Evolutionary conservation across 2,797 vertebrate genomes (phyloP).

Genomic region (Echiichthys vipera): DNA sequence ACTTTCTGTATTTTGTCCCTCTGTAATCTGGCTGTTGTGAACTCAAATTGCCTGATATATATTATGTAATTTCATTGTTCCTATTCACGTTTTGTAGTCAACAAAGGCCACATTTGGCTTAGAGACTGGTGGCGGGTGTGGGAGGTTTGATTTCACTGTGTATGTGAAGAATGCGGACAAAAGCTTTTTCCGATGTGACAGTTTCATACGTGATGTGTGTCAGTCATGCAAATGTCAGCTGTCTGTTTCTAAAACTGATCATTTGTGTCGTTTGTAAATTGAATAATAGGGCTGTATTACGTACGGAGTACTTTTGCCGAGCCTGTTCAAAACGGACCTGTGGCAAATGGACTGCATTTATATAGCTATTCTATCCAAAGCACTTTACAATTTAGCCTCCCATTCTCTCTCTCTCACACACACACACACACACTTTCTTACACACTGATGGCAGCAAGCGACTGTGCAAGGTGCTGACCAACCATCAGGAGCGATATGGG

Average conservation of each 20-base stretch:
- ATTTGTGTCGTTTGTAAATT: not conserved
- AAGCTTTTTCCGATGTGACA: not conserved
- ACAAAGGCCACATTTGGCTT: not conserved
- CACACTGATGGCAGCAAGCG: too few species aligned
- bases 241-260: not conserved
- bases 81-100: not conserved
- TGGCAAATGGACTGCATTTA: too few species aligned
- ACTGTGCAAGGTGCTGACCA: too few species aligned
- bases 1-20: not conserved
- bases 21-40: not conserved
- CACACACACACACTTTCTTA: too few species aligned
- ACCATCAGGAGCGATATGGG: too few species aligned
- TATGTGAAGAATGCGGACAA: not conserved
- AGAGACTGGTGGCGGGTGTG: not conserved
- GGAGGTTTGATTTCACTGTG: not conserved
- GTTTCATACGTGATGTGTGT: constrained; percentile 2
- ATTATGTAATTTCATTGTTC: not conserved
- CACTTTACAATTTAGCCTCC: too few species aligned
- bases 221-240: constrained; percentile 15
- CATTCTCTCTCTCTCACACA: too few species aligned
- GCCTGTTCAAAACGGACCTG: too few species aligned
- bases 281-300: not conserved
- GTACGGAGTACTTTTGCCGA: too few species aligned
- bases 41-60: not conserved
- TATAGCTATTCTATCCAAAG: too few species aligned